Base-by-base conservation (phyloP, 1,140 invertebrate genomes). In the Dryas iulia region DNA sequence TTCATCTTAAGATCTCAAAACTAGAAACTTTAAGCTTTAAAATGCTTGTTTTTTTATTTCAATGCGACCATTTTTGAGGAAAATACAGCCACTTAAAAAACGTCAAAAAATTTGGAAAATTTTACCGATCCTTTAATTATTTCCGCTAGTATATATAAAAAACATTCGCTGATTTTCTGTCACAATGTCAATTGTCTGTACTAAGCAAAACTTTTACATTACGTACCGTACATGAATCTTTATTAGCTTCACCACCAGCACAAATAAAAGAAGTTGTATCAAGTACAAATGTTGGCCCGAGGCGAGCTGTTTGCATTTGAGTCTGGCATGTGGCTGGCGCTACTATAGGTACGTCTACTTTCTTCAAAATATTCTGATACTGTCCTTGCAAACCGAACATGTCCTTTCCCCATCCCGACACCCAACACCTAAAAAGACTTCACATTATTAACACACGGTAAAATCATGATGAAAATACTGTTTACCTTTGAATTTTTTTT, bases 361-460 rank as follows among this genome's bases (percentile, higher is more conserved):
- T 91, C 72, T 94, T 95, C 72, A 95, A 77, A 24, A 95, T 94
- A 57, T 93, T 93, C 80, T 96, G 95, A 77, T 95, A 95, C 33
- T 89, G 92, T 0, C 95, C 95, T 26, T 76, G 89, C 1, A 90
- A 65, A 11, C 95, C 95, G 74, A 96, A 97, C 72, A 95, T 94
- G 78, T 96, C 93, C 76, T 96, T 96, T 24, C 96, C 96, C 96
- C 96, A 97, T n/a, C 96, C 96, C 0, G 96, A 93, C 0, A 96
- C 95, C 92, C 93, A 94, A 78, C 96, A 97, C 72, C 93, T 94
- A 54, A 25, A 82, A 30, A 63, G n/a, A 77, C 5, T 25, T 8
- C 18, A 7, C 12, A 0, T 18, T 7, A 18, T n/a, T 14, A 21
- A 10, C 3, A 21, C 7, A 47, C n/a, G n/a, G 21, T 18, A 47